Base-by-base conservation (phyloP, 2,113 vertebrate genomes). In the Takifugu bimaculatus region DNA sequence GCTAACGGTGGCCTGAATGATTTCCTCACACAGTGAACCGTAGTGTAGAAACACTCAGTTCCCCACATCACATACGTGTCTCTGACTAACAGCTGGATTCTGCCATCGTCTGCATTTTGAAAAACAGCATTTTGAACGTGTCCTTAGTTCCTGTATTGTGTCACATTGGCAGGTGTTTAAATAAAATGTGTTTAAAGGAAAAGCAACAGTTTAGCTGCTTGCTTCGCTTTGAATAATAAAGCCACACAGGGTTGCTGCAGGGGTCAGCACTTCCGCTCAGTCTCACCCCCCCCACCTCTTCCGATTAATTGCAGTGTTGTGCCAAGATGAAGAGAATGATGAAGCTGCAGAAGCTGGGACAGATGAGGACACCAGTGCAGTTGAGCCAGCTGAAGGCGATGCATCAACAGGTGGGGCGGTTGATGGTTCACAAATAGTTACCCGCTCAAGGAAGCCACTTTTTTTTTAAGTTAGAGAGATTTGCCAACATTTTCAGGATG, bases 271-370 rank as follows among this genome's bases (percentile, higher is more conserved):
- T 39, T 39, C 35, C 11, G 35, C 7, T 11, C 20, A 20, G 20
- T 20, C 20, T 20, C 35, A 9, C 35, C 35, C 9, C 6, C 32
- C 35, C 35, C 4, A 15, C 4, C 20, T 20, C 20, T 20, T 20
- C 20, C 20, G 20, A 20, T 72, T 53, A 4, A 29, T 79, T 79
- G 27, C 61, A 87, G 79, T 57, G 39, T 54, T 72, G 26, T 69
- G 75, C 50, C 28, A 74, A 54, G 1, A 27, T 0, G 52, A 71
- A 2, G 6, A 43, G 4, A 27, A 39, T 0, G 47, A 0, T 3
- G 0, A 5, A 47, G 53, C 11, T 1, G 0, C 9, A 26, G 32
- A 0, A 1, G 27, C n/a, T 12, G 20, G 0, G 0, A 26, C 0
- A 0, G 35, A 13, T 0, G 27, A 0, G 3, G 53, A 56, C 0